phyloP scores from a whole-genome alignment of 2,888 invertebrate species.

The Sisyra terminalis region DNA sequence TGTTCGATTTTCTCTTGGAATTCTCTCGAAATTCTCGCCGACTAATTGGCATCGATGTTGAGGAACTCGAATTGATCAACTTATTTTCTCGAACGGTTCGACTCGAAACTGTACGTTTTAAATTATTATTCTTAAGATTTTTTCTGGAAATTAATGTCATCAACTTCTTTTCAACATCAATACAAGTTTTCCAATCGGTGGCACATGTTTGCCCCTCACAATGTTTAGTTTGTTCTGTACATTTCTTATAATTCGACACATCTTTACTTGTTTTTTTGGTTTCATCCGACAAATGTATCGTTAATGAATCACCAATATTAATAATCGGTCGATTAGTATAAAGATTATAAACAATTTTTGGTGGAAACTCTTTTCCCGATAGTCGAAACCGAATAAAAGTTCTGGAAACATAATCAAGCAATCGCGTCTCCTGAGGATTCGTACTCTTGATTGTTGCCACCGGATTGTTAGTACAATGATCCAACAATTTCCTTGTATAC shows the following conservation, averaged over 20 bases:
- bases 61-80: too few relatives aligned
- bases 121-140: too few relatives aligned
- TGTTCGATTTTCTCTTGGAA: too few relatives aligned
- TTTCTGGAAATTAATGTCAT: not conserved
- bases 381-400: slow-evolving; percentile 10
- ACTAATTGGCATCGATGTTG: too few relatives aligned
- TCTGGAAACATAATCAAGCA: slow-evolving; percentile 8
- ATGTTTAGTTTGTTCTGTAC: not conserved
- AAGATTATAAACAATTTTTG: slow-evolving; percentile 11
- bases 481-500: not conserved
- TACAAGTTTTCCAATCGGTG: not conserved
- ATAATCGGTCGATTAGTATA: slow-evolving; percentile 9
- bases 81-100: too few relatives aligned
- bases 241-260: not conserved
- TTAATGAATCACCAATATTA: not conserved
- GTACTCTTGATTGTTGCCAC: not conserved
- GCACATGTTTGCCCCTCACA: not conserved
- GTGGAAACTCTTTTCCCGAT: slow-evolving; percentile 10
- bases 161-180: not conserved
- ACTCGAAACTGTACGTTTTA: too few relatives aligned
- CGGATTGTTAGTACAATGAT: slow-evolving; percentile 4
- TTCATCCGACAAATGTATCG: not conserved
- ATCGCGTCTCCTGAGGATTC: slow-evolving; percentile 7
- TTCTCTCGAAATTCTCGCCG: too few relatives aligned
- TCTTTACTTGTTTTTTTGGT: not conserved